phyloP scores from a whole-genome alignment of 2,797 vertebrate genomes.

The Setipinna tenuifilis region DNA sequence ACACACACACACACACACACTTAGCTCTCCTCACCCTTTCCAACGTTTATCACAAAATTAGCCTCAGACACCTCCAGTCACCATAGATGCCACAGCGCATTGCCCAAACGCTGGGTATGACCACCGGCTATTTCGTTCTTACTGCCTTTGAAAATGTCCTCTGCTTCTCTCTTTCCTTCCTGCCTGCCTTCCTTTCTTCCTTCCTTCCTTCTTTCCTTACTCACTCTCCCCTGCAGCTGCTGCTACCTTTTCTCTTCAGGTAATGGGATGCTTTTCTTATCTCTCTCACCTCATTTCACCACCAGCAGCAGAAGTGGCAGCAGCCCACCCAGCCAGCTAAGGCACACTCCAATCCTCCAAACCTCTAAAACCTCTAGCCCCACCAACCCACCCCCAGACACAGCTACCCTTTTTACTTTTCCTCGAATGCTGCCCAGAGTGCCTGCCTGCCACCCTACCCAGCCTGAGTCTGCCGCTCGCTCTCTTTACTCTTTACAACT shows the following conservation, averaged over 20 bases:
- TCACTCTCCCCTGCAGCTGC: conserved; percentile 31
- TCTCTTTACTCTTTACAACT: background rate
- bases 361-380: no score
- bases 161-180: background rate
- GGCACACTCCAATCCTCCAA: no score
- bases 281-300: conserved; percentile 47
- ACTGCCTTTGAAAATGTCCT: background rate
- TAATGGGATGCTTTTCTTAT: conserved; percentile 49
- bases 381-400: no score
- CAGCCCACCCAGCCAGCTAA: background rate
- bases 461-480: background rate
- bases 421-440: background rate
- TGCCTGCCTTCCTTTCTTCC: background rate
- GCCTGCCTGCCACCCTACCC: background rate
- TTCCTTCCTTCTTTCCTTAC: conserved; percentile 41
- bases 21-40: background rate
- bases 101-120: background rate
- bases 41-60: background rate
- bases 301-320: background rate
- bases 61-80: background rate
- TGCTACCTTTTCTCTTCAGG: conserved; percentile 30
- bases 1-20: no score
- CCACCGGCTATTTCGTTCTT: background rate
- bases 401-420: background rate
- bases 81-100: background rate